Evolutionary conservation across 2,797 vertebrate species (phyloP).

Genomic region (Bothrops alternatus): DNA sequence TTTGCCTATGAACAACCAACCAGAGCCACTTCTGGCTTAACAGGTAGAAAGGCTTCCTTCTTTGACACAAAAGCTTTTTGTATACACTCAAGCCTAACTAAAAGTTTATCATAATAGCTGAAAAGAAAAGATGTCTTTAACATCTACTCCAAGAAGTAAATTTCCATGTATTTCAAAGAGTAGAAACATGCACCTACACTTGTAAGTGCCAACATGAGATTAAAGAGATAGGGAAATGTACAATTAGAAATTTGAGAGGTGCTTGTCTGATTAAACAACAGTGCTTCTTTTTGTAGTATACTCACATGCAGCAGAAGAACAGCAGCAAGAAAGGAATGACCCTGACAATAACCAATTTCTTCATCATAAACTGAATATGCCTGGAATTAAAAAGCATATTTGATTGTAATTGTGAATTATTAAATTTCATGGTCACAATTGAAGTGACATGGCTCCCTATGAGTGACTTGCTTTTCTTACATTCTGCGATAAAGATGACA

Average conservation of each 20-base stretch:
- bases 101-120: neutral
- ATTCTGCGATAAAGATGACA: neutral
- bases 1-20: neutral
- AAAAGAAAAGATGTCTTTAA: neutral
- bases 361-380: conserved; percentile 96
- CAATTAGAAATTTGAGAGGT: conserved; percentile 30
- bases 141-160: neutral
- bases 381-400: conserved; percentile 66
- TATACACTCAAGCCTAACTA: neutral
- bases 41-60: neutral
- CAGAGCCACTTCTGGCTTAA: neutral
- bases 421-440: conserved; percentile 5
- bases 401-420: neutral
- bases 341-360: conserved; percentile 97
- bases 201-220: conserved; percentile 11
- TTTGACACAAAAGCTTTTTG: neutral
- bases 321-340: conserved; percentile 96
- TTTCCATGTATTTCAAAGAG: neutral
- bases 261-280: neutral
- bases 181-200: conserved; percentile 41
- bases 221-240: conserved; percentile 35
- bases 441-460: neutral
- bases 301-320: conserved; percentile 96
- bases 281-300: conserved; percentile 61
- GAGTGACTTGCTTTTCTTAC: neutral